Base-by-base conservation (phyloP, 2,888 invertebrate genomes). In the Lepas anatifera region DNA sequence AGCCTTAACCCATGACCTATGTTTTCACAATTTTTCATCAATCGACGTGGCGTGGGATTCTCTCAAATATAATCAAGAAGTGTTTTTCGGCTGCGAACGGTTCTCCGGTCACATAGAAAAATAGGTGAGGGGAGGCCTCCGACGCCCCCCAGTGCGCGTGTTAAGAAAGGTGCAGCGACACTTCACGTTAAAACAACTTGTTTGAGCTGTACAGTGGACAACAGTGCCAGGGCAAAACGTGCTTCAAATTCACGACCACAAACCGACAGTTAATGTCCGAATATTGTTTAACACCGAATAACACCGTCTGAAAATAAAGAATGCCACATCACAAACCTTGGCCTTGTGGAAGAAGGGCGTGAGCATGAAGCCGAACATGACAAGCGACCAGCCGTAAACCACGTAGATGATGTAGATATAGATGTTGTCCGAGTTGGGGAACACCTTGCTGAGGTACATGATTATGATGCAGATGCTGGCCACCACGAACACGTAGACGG, bases 291-390 rank as follows among this genome's bases (percentile, higher is more conserved):
- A 50, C 6, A 1, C 22, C 22, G 10, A 10, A 50, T 50, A 1
- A 50, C 48, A 50, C 2, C 25, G 6, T 2, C 22, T 2, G 27
- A 6, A 25, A 52, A 27, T 37, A 13, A 18, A 11, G 22, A 48
- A 32, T 27, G 32, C 27, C n/a, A n/a, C n/a, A n/a, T n/a, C n/a
- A n/a, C n/a, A n/a, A n/a, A 90, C 90, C 80, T 89, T 85, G 64
- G 90, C 88, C 77, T 88, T 89, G 76, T 89, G 89, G 79, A 92
- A 92, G 81, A 92, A 92, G 1, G 92, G 90, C 0, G 91, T 91
- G 72, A 92, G 83, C 87, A 90, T 87, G 77, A 92, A 92, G 64
- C 88, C 88, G 74, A 91, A 86, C 79, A 89, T 88, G 75, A 92
- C 89, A 69, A 91, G 87, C 8, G 90, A 89, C 74, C 90, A 84